Evolutionary conservation across 2,888 invertebrate genomes (phyloP).

Genomic region (Syrista parreyssii): DNA sequence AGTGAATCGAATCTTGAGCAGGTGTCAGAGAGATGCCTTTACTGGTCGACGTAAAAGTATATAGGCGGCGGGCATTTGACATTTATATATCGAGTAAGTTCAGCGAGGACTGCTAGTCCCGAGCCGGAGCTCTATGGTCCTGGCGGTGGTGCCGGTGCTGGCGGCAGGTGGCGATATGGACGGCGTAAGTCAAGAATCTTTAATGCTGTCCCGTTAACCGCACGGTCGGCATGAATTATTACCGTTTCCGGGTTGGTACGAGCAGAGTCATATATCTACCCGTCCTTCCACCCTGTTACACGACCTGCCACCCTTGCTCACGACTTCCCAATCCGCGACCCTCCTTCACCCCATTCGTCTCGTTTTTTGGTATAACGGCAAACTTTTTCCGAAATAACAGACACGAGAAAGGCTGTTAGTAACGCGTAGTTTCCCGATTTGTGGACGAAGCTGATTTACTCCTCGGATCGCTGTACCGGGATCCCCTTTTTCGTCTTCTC

Average conservation of each 20-base stretch:
- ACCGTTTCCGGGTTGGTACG: conserved; percentile 48
- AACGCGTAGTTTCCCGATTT: conserved; percentile 26
- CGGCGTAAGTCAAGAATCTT: conserved; percentile 51
- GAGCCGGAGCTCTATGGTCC: background rate
- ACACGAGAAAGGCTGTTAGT: conserved; percentile 7
- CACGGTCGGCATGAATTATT: conserved; percentile 50
- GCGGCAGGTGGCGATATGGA: conserved; percentile 31
- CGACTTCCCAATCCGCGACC: background rate
- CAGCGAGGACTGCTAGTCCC: background rate
- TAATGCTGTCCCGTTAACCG: conserved; percentile 52
- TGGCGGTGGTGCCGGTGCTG: background rate
- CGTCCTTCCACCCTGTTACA: conserved; percentile 1
- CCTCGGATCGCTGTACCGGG: conserved; percentile 1
- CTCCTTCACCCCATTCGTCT: background rate
- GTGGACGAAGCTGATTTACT: conserved; percentile 46
- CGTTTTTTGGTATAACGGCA: background rate
- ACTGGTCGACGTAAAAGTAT: background rate
- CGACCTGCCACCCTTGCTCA: background rate
- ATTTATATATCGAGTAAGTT: background rate
- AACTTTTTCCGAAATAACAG: conserved; percentile 7
- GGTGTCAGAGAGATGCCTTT: background rate
- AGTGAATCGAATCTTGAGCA: background rate
- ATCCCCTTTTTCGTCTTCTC: background rate
- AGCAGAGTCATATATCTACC: conserved; percentile 41
- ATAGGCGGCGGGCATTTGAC: background rate